Conservation (phyloP, 2,797 vertebrate genomes). For the Rachycentron canadum region DNA sequence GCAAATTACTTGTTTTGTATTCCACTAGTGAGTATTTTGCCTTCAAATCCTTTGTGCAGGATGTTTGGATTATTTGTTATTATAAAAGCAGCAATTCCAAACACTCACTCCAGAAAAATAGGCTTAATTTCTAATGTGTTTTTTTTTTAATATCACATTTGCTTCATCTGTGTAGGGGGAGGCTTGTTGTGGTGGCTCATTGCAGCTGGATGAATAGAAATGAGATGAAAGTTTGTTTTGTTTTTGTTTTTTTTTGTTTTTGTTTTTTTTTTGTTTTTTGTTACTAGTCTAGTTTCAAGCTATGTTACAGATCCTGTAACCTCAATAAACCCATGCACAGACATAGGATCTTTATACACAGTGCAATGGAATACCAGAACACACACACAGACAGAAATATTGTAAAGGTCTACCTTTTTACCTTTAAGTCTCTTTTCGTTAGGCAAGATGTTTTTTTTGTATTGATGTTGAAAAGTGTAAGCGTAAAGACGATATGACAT, state of each 20-base stretch:
- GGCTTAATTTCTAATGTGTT: slow-evolving; percentile 9
- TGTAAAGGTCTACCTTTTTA: neutral
- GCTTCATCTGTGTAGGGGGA: slow-evolving; percentile 11
- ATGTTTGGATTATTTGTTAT: slow-evolving; percentile 30
- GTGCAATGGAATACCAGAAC: slow-evolving; percentile 3
- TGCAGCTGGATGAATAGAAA: slow-evolving; percentile 45
- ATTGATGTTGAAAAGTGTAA: neutral
- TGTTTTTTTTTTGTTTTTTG: slow-evolving; percentile 1
- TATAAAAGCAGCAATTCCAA: neutral
- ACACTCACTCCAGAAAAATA: slow-evolving; percentile 3
- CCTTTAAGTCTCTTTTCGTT: neutral
- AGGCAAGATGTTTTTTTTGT: neutral
- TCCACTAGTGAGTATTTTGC: slow-evolving; percentile 18
- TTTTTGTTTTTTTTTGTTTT: slow-evolving; percentile 1
- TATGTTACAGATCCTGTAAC: slow-evolving; percentile 24
- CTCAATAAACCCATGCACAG: neutral
- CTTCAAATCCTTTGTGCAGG: slow-evolving; percentile 6
- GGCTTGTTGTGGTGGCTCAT: slow-evolving; percentile 15
- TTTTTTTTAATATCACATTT: slow-evolving; percentile 29
- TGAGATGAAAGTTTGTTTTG: slow-evolving; percentile 7
- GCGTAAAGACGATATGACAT: neutral
- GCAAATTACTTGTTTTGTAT: slow-evolving; percentile 53
- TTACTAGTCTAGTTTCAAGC: slow-evolving; percentile 25
- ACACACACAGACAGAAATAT: no score
- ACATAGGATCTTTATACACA: neutral